Conservation (phyloP, 2,797 vertebrate species). For the Caiman crocodilus region DNA sequence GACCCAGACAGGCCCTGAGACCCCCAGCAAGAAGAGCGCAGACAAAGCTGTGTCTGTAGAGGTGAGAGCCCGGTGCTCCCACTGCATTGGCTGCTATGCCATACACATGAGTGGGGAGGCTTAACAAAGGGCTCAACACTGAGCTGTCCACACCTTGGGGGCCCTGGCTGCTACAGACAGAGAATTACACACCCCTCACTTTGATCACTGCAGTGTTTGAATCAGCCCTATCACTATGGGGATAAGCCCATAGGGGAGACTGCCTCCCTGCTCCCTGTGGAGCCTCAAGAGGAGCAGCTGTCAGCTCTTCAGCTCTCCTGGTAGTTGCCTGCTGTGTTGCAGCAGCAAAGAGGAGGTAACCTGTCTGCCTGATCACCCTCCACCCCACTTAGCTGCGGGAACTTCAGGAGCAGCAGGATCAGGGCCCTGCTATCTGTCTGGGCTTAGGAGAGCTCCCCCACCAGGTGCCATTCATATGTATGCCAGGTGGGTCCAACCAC, state of each 20-base stretch:
- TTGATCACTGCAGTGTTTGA: not conserved
- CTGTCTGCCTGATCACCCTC: no score
- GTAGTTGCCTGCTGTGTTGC: not conserved
- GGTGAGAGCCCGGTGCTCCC: constrained; percentile 78
- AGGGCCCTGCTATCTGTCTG: no score
- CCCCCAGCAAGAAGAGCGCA: constrained; percentile 85
- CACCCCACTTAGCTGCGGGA: no score
- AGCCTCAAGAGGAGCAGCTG: not conserved
- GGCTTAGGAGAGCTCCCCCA: no score
- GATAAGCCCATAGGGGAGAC: not conserved
- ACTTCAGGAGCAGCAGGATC: no score
- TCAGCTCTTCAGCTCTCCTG: not conserved
- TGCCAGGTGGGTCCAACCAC: not conserved
- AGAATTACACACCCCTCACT: not conserved
- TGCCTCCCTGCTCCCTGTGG: not conserved
- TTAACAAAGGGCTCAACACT: fast-evolving
- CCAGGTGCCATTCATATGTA: not conserved
- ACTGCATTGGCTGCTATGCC: not conserved
- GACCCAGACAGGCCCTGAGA: constrained; percentile 88
- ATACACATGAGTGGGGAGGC: fast-evolving
- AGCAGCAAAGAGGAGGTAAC: no score
- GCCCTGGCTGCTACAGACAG: not conserved
- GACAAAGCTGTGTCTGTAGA: constrained; percentile 94
- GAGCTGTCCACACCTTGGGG: no score
- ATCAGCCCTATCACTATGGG: not conserved